Conservation (phyloP, 2,888 invertebrate genomes). For the Harmothoe impar region DNA sequence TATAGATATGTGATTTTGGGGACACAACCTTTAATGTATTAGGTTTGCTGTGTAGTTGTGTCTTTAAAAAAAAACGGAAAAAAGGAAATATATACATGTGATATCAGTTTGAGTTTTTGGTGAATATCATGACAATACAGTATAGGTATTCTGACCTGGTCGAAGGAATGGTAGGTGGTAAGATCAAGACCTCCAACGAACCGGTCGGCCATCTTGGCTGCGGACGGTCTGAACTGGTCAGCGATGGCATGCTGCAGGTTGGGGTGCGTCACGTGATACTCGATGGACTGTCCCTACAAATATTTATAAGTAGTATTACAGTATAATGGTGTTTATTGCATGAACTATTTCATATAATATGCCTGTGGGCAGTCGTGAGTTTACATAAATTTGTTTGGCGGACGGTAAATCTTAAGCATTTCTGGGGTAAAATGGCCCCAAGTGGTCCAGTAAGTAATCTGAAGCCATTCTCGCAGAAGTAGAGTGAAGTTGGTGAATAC, state of each 20-base stretch:
- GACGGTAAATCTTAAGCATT: background rate
- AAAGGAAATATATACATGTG: too few species aligned
- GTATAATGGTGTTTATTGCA: background rate
- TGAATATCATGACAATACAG: too few species aligned
- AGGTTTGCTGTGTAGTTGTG: too few species aligned
- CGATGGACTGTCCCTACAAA: slow-evolving; percentile 19
- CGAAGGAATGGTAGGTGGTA: slow-evolving; percentile 51
- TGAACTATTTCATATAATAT: background rate
- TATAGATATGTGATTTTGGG: too few species aligned
- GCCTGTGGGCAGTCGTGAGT: background rate
- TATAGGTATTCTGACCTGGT: slow-evolving; percentile 62
- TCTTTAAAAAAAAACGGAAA: too few species aligned
- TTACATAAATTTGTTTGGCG: background rate
- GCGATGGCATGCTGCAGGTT: slow-evolving; percentile 55
- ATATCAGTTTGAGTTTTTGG: too few species aligned
- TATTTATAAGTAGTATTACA: background rate
- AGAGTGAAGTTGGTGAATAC: too few species aligned
- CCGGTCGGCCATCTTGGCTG: background rate
- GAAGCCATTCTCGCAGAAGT: background rate
- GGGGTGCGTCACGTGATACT: slow-evolving; percentile 28
- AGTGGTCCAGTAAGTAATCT: background rate
- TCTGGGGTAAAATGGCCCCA: background rate
- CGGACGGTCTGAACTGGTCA: slow-evolving; percentile 4
- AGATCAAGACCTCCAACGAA: slow-evolving; percentile 46
- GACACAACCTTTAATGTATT: too few species aligned